Percentiles rank a stretch among this genome's conserved stretches.
Conservation (phyloP, 1,140 invertebrate species). For the Sarcophaga bullata region DNA sequence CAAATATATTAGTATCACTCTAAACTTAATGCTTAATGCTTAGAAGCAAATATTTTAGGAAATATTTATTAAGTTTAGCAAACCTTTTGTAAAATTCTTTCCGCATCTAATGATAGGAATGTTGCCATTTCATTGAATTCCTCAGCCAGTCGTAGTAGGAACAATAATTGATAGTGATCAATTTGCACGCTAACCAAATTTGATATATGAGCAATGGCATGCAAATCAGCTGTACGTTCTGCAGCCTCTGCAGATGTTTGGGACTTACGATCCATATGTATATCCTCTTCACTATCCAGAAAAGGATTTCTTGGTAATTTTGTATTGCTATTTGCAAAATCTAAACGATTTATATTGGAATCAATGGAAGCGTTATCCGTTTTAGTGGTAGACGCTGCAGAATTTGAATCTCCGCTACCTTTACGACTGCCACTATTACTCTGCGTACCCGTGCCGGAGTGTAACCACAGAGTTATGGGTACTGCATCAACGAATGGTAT, state of each 20-base stretch:
- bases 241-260: slow-evolving; percentile 28
- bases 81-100: slow-evolving; percentile 72
- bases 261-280: slow-evolving; percentile 46
- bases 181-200: slow-evolving; percentile 86
- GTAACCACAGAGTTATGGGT: slow-evolving; percentile 85
- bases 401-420: slow-evolving; percentile 14
- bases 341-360: slow-evolving; percentile 45
- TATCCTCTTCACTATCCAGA: slow-evolving; percentile 57
- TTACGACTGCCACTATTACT: slow-evolving; percentile 27
- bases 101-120: slow-evolving; percentile 82
- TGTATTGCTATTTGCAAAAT: slow-evolving; percentile 38
- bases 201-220: slow-evolving; percentile 78
- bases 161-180: slow-evolving; percentile 93
- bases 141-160: slow-evolving; percentile 85
- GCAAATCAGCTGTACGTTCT: slow-evolving; percentile 70
- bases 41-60: slow-evolving; percentile 15
- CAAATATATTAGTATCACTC: background rate
- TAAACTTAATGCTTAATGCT: background rate
- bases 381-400: slow-evolving; percentile 21
- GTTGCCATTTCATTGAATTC: slow-evolving; percentile 81
- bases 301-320: slow-evolving; percentile 60
- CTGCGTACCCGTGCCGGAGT: slow-evolving; percentile 53
- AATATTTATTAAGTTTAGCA: background rate
- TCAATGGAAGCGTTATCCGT: slow-evolving; percentile 37
- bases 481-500: slow-evolving; percentile 91